Conservation (phyloP, 2,797 vertebrate species). For the Gallinago stenura region DNA sequence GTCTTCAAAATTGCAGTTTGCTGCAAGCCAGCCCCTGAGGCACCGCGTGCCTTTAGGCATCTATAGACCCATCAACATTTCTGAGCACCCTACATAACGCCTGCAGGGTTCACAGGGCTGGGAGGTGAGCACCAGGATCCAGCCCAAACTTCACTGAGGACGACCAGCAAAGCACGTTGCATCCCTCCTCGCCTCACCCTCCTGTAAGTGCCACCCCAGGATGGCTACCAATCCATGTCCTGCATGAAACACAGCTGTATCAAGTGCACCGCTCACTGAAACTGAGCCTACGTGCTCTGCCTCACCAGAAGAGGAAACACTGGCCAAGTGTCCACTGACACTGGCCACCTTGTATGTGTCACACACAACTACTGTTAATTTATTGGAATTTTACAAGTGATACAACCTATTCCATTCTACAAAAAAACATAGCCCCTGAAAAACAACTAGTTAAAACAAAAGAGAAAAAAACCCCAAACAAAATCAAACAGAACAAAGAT, state of each 20-base stretch:
- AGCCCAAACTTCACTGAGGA: background rate
- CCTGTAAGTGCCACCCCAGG: background rate
- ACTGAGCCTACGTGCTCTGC: background rate
- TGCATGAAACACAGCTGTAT: background rate
- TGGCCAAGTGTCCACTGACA: background rate
- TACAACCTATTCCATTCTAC: background rate
- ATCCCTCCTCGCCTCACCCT: background rate
- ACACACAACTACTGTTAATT: background rate
- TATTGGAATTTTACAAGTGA: background rate
- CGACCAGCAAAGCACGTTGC: background rate
- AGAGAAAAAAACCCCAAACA: no score
- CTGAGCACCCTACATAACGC: background rate
- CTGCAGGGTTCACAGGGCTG: background rate
- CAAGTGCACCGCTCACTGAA: accelerated
- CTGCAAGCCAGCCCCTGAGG: background rate
- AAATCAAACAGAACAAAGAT: background rate
- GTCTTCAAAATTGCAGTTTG: slow-evolving; percentile 23
- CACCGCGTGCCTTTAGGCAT: background rate
- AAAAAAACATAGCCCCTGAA: background rate
- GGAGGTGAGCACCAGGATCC: background rate
- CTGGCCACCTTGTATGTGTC: background rate
- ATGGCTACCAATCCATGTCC: background rate
- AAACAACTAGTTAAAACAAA: background rate
- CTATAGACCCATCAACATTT: background rate
- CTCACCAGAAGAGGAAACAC: background rate